Percentiles rank a stretch among this genome's conserved stretches.
phyloP scores from a whole-genome alignment of 2,888 invertebrate genomes.

The Cylindroiulus punctatus region DNA sequence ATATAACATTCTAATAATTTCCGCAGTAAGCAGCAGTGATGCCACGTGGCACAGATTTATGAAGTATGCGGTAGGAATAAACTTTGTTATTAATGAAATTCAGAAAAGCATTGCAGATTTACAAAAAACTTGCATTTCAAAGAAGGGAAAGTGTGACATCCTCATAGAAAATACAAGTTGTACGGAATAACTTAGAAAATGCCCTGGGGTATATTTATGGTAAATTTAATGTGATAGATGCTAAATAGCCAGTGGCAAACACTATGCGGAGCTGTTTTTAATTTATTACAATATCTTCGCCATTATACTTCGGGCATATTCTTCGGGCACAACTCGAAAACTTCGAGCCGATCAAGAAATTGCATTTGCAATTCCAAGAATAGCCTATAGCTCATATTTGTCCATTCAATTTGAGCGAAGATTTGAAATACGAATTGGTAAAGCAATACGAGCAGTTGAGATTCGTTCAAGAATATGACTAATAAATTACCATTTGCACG shows the following conservation, averaged over 20 bases:
- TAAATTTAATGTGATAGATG: neutral
- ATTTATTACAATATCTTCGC: neutral
- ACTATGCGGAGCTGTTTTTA: neutral
- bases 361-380: neutral
- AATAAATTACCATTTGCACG: too few relatives aligned
- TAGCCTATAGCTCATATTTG: neutral
- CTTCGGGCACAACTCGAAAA: too few relatives aligned
- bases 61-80: too few relatives aligned
- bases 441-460: neutral
- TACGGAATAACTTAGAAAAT: neutral
- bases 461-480: too few relatives aligned
- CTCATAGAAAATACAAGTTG: neutral
- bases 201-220: neutral
- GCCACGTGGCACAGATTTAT: too few relatives aligned
- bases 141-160: too few relatives aligned
- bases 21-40: too few relatives aligned
- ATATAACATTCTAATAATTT: too few relatives aligned
- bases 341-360: neutral
- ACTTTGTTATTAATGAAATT: too few relatives aligned
- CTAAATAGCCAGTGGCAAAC: neutral
- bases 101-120: too few relatives aligned
- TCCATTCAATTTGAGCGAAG: neutral
- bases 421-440: neutral
- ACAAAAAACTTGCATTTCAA: too few relatives aligned
- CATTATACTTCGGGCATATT: neutral